Evolutionary conservation across 2,888 invertebrate species (phyloP).

Genomic region (Rotaria magnacalcarata): DNA sequence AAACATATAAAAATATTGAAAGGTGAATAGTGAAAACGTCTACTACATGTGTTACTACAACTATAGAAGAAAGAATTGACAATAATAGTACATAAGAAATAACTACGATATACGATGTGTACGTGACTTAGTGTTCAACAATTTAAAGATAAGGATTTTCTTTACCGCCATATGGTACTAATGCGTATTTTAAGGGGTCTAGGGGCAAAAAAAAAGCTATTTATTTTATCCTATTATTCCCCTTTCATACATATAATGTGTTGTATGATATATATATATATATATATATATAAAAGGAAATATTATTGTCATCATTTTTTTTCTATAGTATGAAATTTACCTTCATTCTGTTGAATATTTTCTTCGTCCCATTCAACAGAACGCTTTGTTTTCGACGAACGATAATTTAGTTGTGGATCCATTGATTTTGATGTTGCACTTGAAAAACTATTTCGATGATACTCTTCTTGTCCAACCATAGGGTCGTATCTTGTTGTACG

Average conservation of each 20-base stretch:
- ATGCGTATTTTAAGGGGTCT: neutral
- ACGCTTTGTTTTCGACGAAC: neutral
- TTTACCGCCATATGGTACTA: neutral
- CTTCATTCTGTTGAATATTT: constrained; percentile 3
- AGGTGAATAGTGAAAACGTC: neutral
- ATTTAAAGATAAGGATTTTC: neutral
- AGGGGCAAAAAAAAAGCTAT: neutral
- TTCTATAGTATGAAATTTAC: neutral
- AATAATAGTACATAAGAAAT: neutral
- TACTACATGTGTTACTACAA: neutral
- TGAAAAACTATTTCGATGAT: neutral
- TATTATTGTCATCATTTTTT: neutral
- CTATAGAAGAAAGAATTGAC: neutral
- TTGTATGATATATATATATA: neutral
- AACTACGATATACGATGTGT: neutral
- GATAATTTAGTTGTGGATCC: neutral
- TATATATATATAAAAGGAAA: neutral
- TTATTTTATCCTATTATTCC: neutral
- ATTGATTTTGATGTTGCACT: neutral
- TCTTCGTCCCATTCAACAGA: constrained; percentile 5
- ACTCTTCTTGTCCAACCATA: neutral
- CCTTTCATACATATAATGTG: neutral
- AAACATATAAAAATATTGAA: neutral
- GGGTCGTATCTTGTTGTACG: neutral
- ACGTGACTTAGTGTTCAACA: neutral